Base-by-base conservation (phyloP, 2,888 invertebrate genomes). In the Monopis laevigella region DNA sequence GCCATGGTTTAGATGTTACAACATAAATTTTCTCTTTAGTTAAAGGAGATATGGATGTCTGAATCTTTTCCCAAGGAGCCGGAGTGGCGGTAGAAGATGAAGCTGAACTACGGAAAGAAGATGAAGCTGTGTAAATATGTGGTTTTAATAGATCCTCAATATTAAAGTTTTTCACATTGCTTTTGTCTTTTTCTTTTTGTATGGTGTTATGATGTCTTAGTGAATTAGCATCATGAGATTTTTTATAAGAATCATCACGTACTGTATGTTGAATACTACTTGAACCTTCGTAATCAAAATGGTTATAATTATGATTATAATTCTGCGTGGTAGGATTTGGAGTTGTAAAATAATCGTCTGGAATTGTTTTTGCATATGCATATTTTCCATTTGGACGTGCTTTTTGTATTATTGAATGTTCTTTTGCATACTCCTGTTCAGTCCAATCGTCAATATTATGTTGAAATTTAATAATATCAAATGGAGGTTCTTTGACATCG, bases 391-490 rank as follows among this genome's bases (percentile, higher is more conserved):
- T 83, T 1, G 77, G 82, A 30, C 84, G 83, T 3, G 78, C 70
- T 44, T 68, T 80, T 51, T 83, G 80, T 2, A 77, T 69, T 11
- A 69, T 51, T 47, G 77, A 81, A 44, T 71, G 64, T 43, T 82
- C 66, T 43, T 82, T 82, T 1, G 87, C 84, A 60, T 84, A 90
- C 52, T 88, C 88, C 67, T 89, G 88, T 52, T 87, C 88, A 0
- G 92, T 93, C 93, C 93, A 93, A 47, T 88, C 88, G 52, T 93
- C 91, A 43, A 93, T 93, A 50, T 89, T 92, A 51, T 90, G 89
- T 58, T 92, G 92, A 26, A 93, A 69, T 55, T 87, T 86, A 10
- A 86, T 83, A 10, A 91, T 84, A 56, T 92, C 91, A 52, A 90
- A 88, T 0, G 86, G 82, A 19, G 82, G 82, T 48, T 84, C 84